Evolutionary conservation across 1,140 invertebrate genomes (phyloP).

Genomic region (Zaprionus ghesquierei): DNA sequence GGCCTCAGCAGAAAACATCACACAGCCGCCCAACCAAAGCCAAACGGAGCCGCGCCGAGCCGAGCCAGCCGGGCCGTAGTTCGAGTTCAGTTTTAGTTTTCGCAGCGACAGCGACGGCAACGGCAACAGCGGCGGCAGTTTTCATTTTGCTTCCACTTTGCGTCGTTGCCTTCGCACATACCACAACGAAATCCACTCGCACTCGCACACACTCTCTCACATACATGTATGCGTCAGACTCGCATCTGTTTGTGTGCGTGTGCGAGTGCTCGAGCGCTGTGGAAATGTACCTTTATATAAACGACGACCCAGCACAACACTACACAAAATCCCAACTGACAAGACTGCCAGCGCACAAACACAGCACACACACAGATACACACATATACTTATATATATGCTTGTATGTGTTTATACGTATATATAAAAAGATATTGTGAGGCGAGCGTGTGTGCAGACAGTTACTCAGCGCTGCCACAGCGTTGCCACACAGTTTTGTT

Average conservation of each 20-base stretch:
- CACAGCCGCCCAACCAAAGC: conserved; percentile 17
- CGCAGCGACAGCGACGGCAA: conserved; percentile 49
- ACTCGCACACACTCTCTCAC: conserved; percentile 16
- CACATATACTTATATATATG: conserved; percentile 1
- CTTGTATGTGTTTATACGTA: not conserved
- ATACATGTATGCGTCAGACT: conserved; percentile 39
- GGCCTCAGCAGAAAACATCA: conserved; percentile 24
- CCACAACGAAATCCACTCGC: conserved; percentile 49
- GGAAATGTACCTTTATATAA: conserved; percentile 80
- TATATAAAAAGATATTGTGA: conserved; percentile 12
- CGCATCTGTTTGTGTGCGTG: conserved; percentile 27
- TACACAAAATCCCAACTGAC: conserved; percentile 79
- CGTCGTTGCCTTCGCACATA: conserved; percentile 61
- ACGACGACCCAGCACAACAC: conserved; percentile 70
- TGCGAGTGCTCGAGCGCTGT: conserved; percentile 56
- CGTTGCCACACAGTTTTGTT: conserved; percentile 58
- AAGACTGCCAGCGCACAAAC: conserved; percentile 51
- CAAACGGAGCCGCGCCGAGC: not conserved
- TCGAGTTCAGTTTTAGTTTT: conserved; percentile 76
- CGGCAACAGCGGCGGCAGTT: conserved; percentile 45
- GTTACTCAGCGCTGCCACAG: conserved; percentile 61
- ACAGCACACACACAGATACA: conserved; percentile 19
- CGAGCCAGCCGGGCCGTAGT: conserved; percentile 20
- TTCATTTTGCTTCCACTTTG: conserved; percentile 64
- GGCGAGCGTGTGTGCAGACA: conserved; percentile 59